Base-by-base conservation (phyloP, 2,797 vertebrate species). In the Aeoliscus strigatus region DNA sequence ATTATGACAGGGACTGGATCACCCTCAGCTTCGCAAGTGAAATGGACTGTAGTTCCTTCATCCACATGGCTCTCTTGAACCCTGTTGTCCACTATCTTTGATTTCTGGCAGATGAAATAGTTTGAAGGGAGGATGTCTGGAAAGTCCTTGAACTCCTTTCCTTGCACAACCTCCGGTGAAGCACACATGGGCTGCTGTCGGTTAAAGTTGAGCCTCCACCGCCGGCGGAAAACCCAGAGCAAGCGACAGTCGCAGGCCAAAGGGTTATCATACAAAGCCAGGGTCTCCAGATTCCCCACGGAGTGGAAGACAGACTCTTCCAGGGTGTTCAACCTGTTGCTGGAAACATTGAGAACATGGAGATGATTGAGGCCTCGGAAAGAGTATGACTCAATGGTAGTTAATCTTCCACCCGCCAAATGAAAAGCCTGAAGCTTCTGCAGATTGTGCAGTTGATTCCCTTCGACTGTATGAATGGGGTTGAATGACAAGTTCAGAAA, bases 71-170 rank as follows among this genome's bases (percentile, higher is more conserved):
- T 93, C 75, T 94, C 92, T 77, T 94, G 90, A 51, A 92, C 88
- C 65, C 91, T 93, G 74, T 92, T 90, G 88, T 97, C 94, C 68
- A 87, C 67, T 63, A 99, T 96, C 65, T 91, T 91, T 3, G 96
- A 94, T 51, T 92, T 91, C 69, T 92, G 90, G 85, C 96, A 99
- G 64, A 86, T 93, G 81, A 98, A 98, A 64, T 94, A 92, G 56
- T 92, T 86, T 43, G 88, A 71, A 3, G 92, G 90, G 23, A 97
- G 91, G 12, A 91, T 77, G 0, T 99, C 94, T 0, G 96, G 94
- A 71, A 99, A 98, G 78, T 98, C 94, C 83, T 98, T 97, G 80
- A 99, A 99, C 73, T 96, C 94, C 63, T 96, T 97, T 39, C 93
- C 93, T 72, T 90, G 88, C 46, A 98, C 93, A 0, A 90, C 86